Evolutionary conservation across 2,113 vertebrate genomes (phyloP).

Genomic region (Gulo gulo): DNA sequence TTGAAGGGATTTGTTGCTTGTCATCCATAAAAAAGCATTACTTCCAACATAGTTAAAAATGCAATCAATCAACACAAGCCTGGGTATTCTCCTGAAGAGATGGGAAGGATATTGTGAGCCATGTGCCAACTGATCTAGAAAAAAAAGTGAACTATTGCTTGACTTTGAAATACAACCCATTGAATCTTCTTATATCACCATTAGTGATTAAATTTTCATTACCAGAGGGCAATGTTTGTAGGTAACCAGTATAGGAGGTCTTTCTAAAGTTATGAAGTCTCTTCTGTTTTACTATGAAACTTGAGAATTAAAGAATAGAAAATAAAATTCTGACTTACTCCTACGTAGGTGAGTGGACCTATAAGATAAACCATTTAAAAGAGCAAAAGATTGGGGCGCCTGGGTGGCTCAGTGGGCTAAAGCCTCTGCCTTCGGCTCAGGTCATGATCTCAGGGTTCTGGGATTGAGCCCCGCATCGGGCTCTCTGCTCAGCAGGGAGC

Average conservation of each 20-base stretch:
- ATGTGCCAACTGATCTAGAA: conserved; percentile 44
- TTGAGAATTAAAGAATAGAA: background rate
- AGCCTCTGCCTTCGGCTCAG: too few relatives aligned
- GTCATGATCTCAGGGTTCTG: too few relatives aligned
- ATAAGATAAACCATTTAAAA: background rate
- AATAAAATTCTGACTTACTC: background rate
- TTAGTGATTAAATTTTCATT: background rate
- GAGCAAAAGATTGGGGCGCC: background rate
- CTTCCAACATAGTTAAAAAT: conserved; percentile 78
- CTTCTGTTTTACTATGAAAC: background rate
- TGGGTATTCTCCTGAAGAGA: conserved; percentile 63
- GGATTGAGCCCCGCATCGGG: too few relatives aligned
- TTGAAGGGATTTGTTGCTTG: conserved; percentile 78
- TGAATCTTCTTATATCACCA: background rate
- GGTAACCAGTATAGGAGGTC: background rate
- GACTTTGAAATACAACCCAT: conserved; percentile 55
- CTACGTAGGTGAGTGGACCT: background rate
- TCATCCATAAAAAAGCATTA: conserved; percentile 75
- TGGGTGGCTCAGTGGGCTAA: too few relatives aligned
- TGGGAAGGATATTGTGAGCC: conserved; percentile 30
- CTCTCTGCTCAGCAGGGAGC: too few relatives aligned
- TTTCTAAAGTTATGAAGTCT: background rate
- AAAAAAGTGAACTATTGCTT: conserved; percentile 35
- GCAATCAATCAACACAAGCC: conserved; percentile 75
- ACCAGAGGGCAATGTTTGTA: background rate